A percentile compares a stretch with the other conserved stretches of the same genome.
These are phyloP conservation scores for Suillia variegata DNA, from an alignment of 2,888 invertebrate genomes.

Conservation along the genomic window DNA sequence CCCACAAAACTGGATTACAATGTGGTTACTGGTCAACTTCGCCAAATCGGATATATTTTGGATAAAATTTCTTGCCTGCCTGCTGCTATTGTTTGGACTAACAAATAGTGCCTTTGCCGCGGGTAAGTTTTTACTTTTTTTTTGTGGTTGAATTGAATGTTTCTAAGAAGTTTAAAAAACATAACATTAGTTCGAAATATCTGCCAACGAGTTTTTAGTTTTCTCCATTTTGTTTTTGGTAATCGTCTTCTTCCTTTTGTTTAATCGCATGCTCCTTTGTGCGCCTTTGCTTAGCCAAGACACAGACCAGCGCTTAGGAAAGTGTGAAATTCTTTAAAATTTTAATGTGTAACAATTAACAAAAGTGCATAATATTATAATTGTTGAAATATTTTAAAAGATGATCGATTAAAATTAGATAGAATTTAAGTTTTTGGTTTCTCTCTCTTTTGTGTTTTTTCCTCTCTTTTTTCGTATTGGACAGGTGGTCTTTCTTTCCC, in stretches of 20 bases:
- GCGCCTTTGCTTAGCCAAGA: constrained; percentile 15
- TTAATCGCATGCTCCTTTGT: constrained; percentile 26
- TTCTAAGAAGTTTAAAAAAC: no score
- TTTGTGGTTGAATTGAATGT: not conserved
- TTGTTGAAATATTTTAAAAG: no score
- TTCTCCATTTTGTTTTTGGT: constrained; percentile 13
- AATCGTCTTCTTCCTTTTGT: not conserved
- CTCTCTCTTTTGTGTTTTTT: constrained; percentile 3
- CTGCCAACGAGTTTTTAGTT: not conserved
- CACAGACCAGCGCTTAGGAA: no score
- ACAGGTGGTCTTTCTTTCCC: constrained; percentile 44
- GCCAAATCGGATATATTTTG: constrained; percentile 49
- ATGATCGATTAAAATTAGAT: no score
- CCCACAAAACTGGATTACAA: constrained; percentile 48
- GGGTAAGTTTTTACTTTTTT: constrained; percentile 20
- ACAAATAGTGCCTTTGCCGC: constrained; percentile 18
- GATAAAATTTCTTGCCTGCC: constrained; percentile 17
- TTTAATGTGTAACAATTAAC: no score
- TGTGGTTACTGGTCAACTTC: constrained; percentile 49
- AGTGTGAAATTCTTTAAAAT: no score
- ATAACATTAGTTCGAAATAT: no score
- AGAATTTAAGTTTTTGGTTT: no score
- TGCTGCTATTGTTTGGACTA: constrained; percentile 15
- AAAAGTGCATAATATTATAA: no score
- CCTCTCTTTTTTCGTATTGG: constrained; percentile 27